These are phyloP conservation scores for Oriolus oriolus DNA, from an alignment of 2,113 vertebrate species.

Conservation along the genomic window DNA sequence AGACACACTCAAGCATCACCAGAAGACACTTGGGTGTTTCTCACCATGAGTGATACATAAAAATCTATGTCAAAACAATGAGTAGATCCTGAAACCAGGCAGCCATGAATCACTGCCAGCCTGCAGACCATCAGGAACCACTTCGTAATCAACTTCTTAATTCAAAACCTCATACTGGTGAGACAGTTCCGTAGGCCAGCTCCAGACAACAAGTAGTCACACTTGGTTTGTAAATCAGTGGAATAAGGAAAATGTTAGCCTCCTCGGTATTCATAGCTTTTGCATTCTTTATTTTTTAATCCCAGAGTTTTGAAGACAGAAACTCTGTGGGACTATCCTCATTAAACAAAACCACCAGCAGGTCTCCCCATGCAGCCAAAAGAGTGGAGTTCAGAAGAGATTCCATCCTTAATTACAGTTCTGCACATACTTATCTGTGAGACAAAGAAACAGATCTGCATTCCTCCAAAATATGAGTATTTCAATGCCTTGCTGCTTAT, in stretches of 20 bases:
- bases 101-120: neutral
- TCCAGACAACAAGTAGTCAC: neutral
- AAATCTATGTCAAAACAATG: neutral
- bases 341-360: slow-evolving; percentile 1
- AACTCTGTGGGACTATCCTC: neutral
- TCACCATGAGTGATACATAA: neutral
- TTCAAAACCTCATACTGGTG: neutral
- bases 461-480: neutral
- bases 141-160: neutral
- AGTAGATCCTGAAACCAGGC: neutral
- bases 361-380: neutral
- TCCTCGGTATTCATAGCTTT: neutral
- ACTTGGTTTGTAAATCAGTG: neutral
- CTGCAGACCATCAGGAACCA: neutral
- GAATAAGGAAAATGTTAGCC: neutral
- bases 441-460: neutral
- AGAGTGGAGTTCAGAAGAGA: neutral
- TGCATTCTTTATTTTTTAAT: neutral
- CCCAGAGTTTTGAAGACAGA: neutral
- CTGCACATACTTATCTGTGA: neutral
- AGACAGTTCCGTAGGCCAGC: neutral
- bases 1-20: neutral
- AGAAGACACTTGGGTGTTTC: neutral
- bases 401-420: neutral
- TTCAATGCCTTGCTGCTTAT: neutral